phyloP scores from a whole-genome alignment of 2,888 invertebrate genomes.

The Athrips mouffetella region DNA sequence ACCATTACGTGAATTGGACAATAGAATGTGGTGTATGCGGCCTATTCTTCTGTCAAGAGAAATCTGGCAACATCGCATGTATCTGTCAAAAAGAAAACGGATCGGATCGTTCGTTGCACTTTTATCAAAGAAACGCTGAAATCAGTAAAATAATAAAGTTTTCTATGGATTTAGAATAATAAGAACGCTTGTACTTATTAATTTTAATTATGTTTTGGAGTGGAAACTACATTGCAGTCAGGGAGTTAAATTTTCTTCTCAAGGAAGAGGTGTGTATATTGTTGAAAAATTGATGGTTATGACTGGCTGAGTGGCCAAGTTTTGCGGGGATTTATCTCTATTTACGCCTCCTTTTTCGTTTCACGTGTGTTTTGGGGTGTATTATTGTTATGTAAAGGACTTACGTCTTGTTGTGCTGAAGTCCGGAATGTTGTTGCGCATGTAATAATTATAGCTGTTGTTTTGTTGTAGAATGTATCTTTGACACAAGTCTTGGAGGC shows the following conservation, averaged over 20 bases:
- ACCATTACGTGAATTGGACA: background rate
- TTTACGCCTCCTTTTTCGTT: conserved; percentile 24
- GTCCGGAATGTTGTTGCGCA: conserved; percentile 17
- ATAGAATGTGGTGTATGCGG: background rate
- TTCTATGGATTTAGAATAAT: conserved; percentile 70
- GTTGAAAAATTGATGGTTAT: conserved; percentile 65
- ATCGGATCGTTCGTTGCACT: conserved; percentile 57
- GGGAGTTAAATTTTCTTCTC: conserved; percentile 86
- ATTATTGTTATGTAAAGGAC: conserved; percentile 11
- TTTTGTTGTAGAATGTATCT: conserved; percentile 88
- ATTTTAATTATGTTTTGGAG: conserved; percentile 89
- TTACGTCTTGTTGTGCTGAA: conserved; percentile 6
- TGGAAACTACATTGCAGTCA: conserved; percentile 84
- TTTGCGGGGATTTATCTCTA: conserved; percentile 33
- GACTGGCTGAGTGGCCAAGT: conserved; percentile 38
- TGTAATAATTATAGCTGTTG: conserved; percentile 26
- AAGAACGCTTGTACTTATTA: conserved; percentile 58
- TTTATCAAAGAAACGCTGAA: conserved; percentile 53
- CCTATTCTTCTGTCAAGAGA: background rate
- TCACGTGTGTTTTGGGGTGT: conserved; percentile 5
- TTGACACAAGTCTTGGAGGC: conserved; percentile 94
- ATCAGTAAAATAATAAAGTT: conserved; percentile 52
- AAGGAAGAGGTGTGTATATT: conserved; percentile 84
- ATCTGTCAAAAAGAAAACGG: conserved; percentile 60
- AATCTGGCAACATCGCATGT: conserved; percentile 30